These are phyloP conservation scores for Calidris pugnax DNA, from an alignment of 2,113 vertebrate species.

Conservation along the genomic window DNA sequence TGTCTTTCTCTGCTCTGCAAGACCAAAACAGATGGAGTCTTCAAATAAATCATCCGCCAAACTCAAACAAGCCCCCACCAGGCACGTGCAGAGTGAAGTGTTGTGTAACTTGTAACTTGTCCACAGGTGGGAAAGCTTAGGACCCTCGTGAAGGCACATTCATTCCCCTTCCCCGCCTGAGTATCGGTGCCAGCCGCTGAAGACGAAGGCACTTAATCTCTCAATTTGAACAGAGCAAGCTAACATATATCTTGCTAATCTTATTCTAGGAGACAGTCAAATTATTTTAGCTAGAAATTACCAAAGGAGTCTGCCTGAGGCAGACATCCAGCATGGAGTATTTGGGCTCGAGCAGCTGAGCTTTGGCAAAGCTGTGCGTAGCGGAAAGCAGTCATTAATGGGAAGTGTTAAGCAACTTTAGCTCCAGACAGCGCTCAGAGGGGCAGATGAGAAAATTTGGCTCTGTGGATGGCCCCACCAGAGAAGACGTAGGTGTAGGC, in stretches of 20 bases:
- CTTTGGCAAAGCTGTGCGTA: neutral
- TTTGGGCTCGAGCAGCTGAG: neutral
- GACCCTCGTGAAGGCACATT: neutral
- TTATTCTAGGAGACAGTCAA: constrained; percentile 20
- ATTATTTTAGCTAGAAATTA: constrained; percentile 50
- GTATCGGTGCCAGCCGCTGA: neutral
- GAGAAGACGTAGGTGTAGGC: accelerated
- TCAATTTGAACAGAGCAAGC: neutral
- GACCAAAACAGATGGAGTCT: neutral
- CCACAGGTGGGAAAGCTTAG: neutral
- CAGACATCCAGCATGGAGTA: neutral
- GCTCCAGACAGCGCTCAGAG: neutral
- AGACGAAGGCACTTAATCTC: neutral
- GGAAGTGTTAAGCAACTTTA: neutral
- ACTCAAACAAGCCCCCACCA: neutral
- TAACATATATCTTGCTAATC: constrained; percentile 6
- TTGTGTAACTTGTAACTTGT: neutral
- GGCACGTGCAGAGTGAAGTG: neutral
- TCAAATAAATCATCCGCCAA: neutral
- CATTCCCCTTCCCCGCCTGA: neutral
- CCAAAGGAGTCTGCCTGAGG: neutral
- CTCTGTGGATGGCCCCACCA: neutral
- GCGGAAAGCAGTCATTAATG: neutral
- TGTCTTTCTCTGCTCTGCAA: neutral
- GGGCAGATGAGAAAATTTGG: neutral